These are phyloP conservation scores for Drosophila paranaensis DNA, from an alignment of 2,888 invertebrate genomes.

Conservation along the genomic window DNA sequence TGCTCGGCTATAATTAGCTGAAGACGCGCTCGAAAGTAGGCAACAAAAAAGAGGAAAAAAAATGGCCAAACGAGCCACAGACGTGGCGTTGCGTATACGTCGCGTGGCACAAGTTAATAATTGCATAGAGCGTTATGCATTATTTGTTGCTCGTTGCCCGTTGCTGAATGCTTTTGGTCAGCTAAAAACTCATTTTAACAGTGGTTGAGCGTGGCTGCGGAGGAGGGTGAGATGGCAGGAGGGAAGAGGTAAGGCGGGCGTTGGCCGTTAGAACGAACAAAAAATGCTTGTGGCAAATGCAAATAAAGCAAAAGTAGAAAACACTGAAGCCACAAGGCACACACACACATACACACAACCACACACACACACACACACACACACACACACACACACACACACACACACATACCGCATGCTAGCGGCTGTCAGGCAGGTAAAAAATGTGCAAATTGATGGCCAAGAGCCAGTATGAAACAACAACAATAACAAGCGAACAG, in stretches of 20 bases:
- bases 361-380: conserved; percentile 9
- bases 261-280: conserved; percentile 9
- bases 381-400: background rate
- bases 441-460: conserved; percentile 58
- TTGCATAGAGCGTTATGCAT: conserved; percentile 23
- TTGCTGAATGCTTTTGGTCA: conserved; percentile 26
- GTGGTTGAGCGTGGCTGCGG: conserved; percentile 20
- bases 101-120: conserved; percentile 37
- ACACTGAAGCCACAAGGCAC: conserved; percentile 29
- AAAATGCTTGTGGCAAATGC: conserved; percentile 51
- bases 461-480: conserved; percentile 26
- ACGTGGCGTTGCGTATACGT: conserved; percentile 35
- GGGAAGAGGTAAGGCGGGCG: background rate
- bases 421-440: conserved; percentile 26
- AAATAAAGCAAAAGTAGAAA: conserved; percentile 50
- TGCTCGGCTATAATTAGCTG: conserved; percentile 1
- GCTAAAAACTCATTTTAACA: conserved; percentile 38
- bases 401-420: background rate
- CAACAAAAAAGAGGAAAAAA: background rate
- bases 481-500: background rate
- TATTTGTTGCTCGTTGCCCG: conserved; percentile 13
- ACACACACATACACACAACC: conserved; percentile 4
- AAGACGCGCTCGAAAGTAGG: conserved; percentile 2
- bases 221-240: background rate
- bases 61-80: background rate